Evolutionary conservation across 1,140 invertebrate genomes (phyloP).

Genomic region (Papilio dardanus): DNA sequence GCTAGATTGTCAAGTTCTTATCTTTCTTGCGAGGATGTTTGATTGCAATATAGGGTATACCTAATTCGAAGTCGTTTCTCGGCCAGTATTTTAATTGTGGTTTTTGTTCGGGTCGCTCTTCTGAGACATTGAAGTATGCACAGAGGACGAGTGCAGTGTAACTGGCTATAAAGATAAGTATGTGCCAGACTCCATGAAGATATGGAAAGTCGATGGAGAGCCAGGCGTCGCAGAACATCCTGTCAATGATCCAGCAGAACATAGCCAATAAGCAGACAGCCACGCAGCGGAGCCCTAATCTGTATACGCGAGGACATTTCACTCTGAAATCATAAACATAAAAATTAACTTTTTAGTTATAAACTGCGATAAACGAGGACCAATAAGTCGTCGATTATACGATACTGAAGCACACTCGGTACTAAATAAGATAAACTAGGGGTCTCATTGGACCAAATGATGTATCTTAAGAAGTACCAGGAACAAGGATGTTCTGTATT

Average conservation of each 20-base stretch:
- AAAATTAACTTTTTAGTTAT: conserved; percentile 33
- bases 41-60: conserved; percentile 88
- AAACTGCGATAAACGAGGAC: too few species aligned
- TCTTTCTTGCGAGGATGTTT: conserved; percentile 83
- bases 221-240: conserved; percentile 90
- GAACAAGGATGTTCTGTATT: too few species aligned
- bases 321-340: conserved; percentile 81
- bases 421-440: too few species aligned
- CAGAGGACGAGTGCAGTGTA: conserved; percentile 89
- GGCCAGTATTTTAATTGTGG: conserved; percentile 90
- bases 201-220: conserved; percentile 89
- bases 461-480: too few species aligned
- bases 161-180: conserved; percentile 90
- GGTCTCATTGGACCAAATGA: too few species aligned
- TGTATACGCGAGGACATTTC: conserved; percentile 85
- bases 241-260: conserved; percentile 90
- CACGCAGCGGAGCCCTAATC: conserved; percentile 86
- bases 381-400: too few species aligned
- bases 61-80: conserved; percentile 87
- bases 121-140: conserved; percentile 89
- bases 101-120: conserved; percentile 87
- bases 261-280: conserved; percentile 87
- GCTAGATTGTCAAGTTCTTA: conserved; percentile 80
- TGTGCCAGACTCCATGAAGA: conserved; percentile 91
- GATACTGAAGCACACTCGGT: too few species aligned